phyloP scores from a whole-genome alignment of 2,797 vertebrate species.

The Graptemys geographica region DNA sequence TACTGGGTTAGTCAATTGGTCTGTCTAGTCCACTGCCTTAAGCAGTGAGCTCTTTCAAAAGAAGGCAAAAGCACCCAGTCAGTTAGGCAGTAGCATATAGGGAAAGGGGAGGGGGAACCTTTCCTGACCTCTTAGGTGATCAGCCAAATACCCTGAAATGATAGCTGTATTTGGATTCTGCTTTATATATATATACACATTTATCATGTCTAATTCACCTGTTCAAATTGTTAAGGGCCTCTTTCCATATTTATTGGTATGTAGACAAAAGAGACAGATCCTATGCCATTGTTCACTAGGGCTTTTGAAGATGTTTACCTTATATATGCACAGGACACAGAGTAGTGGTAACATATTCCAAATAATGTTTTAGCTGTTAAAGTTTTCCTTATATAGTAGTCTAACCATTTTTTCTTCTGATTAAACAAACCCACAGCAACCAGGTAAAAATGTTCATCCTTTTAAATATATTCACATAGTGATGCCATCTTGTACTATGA shows the following conservation, averaged over 20 bases:
- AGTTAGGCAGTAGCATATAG: not conserved
- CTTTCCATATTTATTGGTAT: not conserved
- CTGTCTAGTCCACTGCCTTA: not conserved
- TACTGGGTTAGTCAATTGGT: rapidly evolving
- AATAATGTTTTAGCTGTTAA: not conserved
- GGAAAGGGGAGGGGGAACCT: not conserved
- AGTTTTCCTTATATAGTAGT: not conserved
- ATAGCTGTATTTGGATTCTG: not conserved
- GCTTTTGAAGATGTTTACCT: not conserved
- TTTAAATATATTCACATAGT: not conserved
- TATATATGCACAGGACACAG: not conserved
- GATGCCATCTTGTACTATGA: not conserved
- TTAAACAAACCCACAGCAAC: not conserved
- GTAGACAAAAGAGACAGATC: not conserved
- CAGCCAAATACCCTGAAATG: not conserved
- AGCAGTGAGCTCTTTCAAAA: not conserved
- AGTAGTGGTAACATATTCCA: not conserved
- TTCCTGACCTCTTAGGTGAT: not conserved
- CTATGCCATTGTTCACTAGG: rapidly evolving
- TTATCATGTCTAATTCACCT: not conserved
- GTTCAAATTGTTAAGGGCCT: rapidly evolving
- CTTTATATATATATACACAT: not conserved
- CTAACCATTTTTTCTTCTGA: not conserved
- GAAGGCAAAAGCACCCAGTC: not conserved
- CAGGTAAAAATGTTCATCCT: not conserved